phyloP scores from a whole-genome alignment of 2,797 vertebrate genomes.

The Pipistrellus pygmaeus region DNA sequence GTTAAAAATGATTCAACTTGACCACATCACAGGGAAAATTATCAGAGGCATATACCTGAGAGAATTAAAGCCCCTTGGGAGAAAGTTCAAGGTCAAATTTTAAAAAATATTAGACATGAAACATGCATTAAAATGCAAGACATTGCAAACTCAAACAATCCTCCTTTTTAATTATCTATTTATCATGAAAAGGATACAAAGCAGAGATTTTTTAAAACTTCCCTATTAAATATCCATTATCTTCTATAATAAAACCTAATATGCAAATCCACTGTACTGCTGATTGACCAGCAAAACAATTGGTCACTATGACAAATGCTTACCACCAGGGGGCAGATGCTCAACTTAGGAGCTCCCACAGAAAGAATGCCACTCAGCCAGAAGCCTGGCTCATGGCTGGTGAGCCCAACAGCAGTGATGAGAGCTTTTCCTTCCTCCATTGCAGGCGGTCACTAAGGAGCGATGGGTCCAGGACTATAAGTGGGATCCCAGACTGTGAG shows the following conservation, averaged over 20 bases:
- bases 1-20: background rate
- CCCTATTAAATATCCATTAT: background rate
- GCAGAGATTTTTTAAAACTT: background rate
- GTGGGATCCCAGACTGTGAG: too few species aligned
- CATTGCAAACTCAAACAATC: background rate
- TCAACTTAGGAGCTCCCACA: too few species aligned
- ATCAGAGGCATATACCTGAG: background rate
- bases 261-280: too few species aligned
- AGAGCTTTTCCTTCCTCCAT: too few species aligned
- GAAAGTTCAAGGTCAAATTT: constrained; percentile 40
- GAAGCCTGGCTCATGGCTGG: too few species aligned
- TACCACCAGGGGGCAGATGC: too few species aligned
- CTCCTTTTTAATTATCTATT: background rate
- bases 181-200: background rate
- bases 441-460: too few species aligned
- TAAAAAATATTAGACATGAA: constrained; percentile 9
- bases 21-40: background rate
- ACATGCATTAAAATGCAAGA: constrained; percentile 2
- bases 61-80: background rate
- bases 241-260: background rate
- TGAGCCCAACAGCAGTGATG: too few species aligned
- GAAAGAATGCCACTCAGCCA: too few species aligned
- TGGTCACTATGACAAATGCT: too few species aligned
- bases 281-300: too few species aligned
- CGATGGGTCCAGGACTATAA: too few species aligned